Evolutionary conservation across 2,797 vertebrate genomes (phyloP).

Genomic region (Gymnothorax reevesii): DNA sequence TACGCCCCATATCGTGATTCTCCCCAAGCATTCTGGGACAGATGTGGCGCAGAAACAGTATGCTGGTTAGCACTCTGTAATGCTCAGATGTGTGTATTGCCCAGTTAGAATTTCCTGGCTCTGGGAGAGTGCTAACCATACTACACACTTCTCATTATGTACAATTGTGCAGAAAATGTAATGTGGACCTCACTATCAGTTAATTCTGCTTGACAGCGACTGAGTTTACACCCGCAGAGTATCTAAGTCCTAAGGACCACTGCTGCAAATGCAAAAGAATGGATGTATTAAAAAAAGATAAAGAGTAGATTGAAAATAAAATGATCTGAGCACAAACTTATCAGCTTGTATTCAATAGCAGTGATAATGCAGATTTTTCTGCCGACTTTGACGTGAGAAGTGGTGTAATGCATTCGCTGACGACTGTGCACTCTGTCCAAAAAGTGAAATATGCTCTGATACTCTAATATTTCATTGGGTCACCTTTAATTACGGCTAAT

Average conservation of each 20-base stretch:
- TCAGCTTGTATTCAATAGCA: background rate
- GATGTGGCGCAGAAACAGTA: background rate
- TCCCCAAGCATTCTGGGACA: background rate
- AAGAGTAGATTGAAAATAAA: background rate
- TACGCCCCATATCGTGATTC: too few relatives aligned
- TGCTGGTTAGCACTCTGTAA: background rate
- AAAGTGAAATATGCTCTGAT: too few relatives aligned
- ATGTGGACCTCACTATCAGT: background rate
- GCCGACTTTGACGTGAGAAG: background rate
- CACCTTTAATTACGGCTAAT: too few relatives aligned
- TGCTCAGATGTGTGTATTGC: background rate
- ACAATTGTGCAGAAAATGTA: background rate
- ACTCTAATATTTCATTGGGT: too few relatives aligned
- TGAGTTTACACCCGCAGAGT: background rate
- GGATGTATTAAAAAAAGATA: background rate
- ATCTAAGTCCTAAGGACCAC: background rate
- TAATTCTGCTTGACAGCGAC: background rate
- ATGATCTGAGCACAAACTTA: background rate
- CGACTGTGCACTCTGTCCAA: too few relatives aligned
- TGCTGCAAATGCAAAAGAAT: background rate
- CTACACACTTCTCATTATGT: background rate
- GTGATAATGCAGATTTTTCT: background rate
- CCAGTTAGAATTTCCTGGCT: background rate
- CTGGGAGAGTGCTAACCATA: background rate
- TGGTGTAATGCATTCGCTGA: background rate